phyloP scores from a whole-genome alignment of 2,888 invertebrate genomes.

The Lasioglossum villosulum region DNA sequence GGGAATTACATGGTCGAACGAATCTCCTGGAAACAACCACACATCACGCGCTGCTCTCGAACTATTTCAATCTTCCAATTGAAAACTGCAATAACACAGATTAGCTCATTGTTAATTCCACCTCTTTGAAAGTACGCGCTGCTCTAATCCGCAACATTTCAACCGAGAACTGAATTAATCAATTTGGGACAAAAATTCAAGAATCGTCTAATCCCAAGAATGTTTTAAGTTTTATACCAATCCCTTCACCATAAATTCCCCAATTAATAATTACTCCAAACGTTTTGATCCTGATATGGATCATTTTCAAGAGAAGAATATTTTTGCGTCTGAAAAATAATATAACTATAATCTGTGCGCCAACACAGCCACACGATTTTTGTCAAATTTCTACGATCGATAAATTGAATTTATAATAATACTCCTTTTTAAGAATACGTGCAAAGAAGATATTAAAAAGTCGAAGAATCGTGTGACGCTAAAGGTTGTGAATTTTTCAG shows the following conservation, averaged over 20 bases:
- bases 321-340: too few species aligned
- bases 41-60: neutral
- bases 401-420: too few species aligned
- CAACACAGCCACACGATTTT: too few species aligned
- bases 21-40: neutral
- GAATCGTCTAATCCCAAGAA: too few species aligned
- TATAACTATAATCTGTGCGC: too few species aligned
- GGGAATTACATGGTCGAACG: conserved; percentile 35
- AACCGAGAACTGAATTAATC: neutral
- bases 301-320: too few species aligned
- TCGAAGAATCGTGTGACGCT: neutral
- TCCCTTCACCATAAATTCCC: too few species aligned
- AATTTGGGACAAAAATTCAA: neutral
- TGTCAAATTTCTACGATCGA: too few species aligned
- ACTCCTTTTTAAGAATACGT: too few species aligned
- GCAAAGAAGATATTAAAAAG: neutral
- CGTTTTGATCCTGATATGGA: too few species aligned
- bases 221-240: too few species aligned
- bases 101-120: neutral
- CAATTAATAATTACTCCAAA: too few species aligned
- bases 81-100: neutral
- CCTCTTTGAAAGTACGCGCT: neutral
- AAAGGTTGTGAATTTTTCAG: neutral
- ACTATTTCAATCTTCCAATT: neutral
- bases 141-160: neutral